Evolutionary conservation across 2,888 invertebrate genomes (phyloP), one percentile per base, ranked within the genome.

Genomic region (Leucophenga maculata): DNA sequence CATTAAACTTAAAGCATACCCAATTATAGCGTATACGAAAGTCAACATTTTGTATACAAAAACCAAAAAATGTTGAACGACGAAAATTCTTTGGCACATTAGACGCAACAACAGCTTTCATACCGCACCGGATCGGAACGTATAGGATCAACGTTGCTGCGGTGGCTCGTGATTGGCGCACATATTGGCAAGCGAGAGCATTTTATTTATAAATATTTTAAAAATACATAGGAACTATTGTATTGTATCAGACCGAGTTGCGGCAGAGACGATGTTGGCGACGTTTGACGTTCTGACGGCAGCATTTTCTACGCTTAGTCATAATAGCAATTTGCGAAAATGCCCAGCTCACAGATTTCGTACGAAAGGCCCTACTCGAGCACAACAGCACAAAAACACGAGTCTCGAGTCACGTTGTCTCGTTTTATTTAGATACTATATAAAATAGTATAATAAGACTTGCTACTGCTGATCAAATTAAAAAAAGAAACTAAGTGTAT

Each of bases 121-220:
- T 46, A 11, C 46, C 44, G 44, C 32, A 60, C 39, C n/a, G 20
- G 14, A 16, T 62, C 39, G 39, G 39, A 11, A 6, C 46, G 57
- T 68, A 67, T 71, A 64, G 68, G 74, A 73, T 72, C n/a, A 72
- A 67, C 69, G 72, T 39, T 39, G 39, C 67, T 26, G 6, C n/a
- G 54, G 69, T 69, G 72, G 77, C 80, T 83, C 77, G 84, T 80
- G 80, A 80, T 80, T 80, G 80, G 80, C 84, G 83, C 79, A 80
- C 72, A 84, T 79, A 76, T 80, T 82, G 80, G 76, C 84, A 84
- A 84, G 82, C 80, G 84, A 80, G 80, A 80, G 79, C 83, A 81
- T 78, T 80, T 80, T 80, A 80, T 80, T 80, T 80, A 81, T 80
- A 80, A 80, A 84, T 69, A 76, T 75, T 80, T 80, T 84, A 84